These are phyloP conservation scores for Listrodromus nycthemerus DNA, from an alignment of 2,888 invertebrate species.

Conservation along the genomic window DNA sequence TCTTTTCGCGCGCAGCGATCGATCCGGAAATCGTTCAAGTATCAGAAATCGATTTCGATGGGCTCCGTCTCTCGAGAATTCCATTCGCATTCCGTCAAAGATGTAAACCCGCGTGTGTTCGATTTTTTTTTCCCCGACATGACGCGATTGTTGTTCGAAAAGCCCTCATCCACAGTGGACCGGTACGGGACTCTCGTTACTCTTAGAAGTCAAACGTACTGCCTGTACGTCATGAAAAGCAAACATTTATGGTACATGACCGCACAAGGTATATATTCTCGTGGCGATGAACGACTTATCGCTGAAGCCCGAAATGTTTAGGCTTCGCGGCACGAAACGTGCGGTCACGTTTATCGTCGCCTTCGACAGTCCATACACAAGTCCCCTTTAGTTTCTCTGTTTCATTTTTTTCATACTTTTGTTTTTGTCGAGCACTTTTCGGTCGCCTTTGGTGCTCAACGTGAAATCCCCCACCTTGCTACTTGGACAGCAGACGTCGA, in stretches of 20 bases:
- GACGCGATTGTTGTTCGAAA: neutral
- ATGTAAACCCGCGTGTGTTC: neutral
- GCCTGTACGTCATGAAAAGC: neutral
- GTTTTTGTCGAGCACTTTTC: slow-evolving; percentile 1
- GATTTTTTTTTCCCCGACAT: slow-evolving; percentile 24
- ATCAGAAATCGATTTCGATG: neutral
- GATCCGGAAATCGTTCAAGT: neutral
- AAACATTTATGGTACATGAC: slow-evolving; percentile 8
- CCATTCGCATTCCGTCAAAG: neutral
- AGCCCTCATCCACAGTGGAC: neutral
- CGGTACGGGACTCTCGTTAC: slow-evolving; percentile 15
- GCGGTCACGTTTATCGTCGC: slow-evolving; percentile 7
- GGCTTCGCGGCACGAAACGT: slow-evolving; percentile 73
- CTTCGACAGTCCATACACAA: slow-evolving; percentile 17
- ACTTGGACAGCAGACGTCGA: too few relatives aligned
- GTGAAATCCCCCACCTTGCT: neutral
- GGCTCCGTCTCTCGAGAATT: neutral
- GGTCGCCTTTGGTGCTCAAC: neutral
- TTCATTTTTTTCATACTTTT: slow-evolving; percentile 60
- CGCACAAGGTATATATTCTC: neutral
- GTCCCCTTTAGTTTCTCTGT: slow-evolving; percentile 47
- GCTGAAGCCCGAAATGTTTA: slow-evolving; percentile 71
- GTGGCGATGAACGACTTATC: slow-evolving; percentile 4
- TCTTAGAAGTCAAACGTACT: slow-evolving; percentile 8
- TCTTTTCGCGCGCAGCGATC: slow-evolving; percentile 2